Base-by-base conservation (phyloP, 2,113 vertebrate species). In the Entelurus aequoreus region DNA sequence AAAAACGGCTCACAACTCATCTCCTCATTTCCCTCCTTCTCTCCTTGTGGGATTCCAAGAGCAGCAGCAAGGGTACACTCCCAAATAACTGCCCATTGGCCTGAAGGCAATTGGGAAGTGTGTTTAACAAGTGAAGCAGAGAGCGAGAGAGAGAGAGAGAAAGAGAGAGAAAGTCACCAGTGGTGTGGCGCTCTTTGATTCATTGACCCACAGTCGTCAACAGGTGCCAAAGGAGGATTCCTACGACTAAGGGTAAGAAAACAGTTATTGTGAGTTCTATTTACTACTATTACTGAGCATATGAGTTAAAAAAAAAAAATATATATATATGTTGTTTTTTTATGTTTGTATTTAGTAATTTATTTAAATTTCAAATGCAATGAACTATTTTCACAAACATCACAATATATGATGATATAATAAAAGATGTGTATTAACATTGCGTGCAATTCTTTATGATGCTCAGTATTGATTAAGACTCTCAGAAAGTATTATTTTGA, bases 71-170 rank as follows among this genome's bases (percentile, higher is more conserved):
- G 58, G 61, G 84, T 80, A 77, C 86, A 88, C 81, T 84, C 87
- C 89, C 89, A 59, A 70, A 73, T 77, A 1, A 76, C 72, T 79
- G 68, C 87, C 78, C 80, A 88, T 87, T 92, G 89, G 90, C 79
- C 87, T 63, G 71, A 57, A 65, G 48, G 81, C 75, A 48, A 74
- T 75, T 60, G 80, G 60, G 52, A 38, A 86, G 49, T 65, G 68
- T 67, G 85, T 87, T 88, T 87, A 86, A 84, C 72, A 65, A 82
- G 73, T 61, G 66, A 68, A 53, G 74, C 61, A 62, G 75, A 75
- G 74, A 68, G 78, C 58, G 56, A 57, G 61, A 74, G 65, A 46
- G 42, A 63, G 28, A 4, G 1, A 19, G 60, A 53, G 51, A 53
- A 12, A 53, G 8, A 38, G 6, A 55, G 9, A 66, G 66, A 74